Evolutionary conservation across 2,888 invertebrate genomes (phyloP).

Genomic region (Eupithecia centaureata): DNA sequence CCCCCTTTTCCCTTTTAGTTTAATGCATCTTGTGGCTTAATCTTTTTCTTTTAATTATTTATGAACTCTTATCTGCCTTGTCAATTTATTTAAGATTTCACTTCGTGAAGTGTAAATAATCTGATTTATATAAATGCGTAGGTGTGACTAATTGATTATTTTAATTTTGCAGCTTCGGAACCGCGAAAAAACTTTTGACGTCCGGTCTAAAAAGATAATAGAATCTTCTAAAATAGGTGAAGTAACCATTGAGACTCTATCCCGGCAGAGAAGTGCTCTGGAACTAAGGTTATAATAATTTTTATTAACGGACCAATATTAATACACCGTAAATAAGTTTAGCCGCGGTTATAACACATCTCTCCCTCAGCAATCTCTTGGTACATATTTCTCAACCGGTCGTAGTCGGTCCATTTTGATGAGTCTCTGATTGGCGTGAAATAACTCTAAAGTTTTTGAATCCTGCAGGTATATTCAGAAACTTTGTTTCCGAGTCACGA

Average conservation of each 20-base stretch:
- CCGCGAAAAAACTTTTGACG: conserved; percentile 70
- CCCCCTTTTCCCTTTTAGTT: neutral
- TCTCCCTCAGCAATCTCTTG: too few species aligned
- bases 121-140: neutral
- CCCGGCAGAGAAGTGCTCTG: conserved; percentile 73
- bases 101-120: neutral
- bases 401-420: too few species aligned
- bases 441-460: too few species aligned
- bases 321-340: neutral
- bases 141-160: neutral
- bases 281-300: conserved; percentile 63
- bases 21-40: neutral
- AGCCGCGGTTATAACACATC: neutral
- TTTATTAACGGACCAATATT: neutral
- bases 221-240: conserved; percentile 77
- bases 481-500: too few species aligned
- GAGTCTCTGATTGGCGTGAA: too few species aligned
- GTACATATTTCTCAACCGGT: too few species aligned
- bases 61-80: neutral
- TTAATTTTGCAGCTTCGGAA: conserved; percentile 63
- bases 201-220: conserved; percentile 68
- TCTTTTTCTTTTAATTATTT: neutral
- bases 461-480: too few species aligned
- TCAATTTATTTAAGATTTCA: neutral
- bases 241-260: conserved; percentile 68